Base-by-base conservation (phyloP, 2,888 invertebrate species). In the Vanessa cardui region DNA sequence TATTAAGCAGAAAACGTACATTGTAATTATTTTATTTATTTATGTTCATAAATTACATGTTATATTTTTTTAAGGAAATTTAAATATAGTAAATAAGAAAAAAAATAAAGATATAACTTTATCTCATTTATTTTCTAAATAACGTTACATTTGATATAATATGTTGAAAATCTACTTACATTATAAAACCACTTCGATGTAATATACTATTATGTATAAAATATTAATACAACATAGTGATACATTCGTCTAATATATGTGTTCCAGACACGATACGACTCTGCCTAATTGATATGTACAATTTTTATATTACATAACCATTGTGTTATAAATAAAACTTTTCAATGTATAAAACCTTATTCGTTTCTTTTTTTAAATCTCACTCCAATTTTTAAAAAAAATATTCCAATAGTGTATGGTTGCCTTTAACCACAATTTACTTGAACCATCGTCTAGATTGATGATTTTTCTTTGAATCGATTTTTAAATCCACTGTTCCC, bases 221-320 rank as follows among this genome's bases (percentile, higher is more conserved):
- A 62, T 58, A 66, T 12, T 12, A 60, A 9, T 59, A 56, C 47
- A 62, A 39, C 39, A 49, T 49, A 12, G 33, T 65, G 58, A 56
- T 58, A 58, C 64, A 52, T 58, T 39, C 61, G 20, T 67, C 64
- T 62, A 64, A 66, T 52, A 73, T 68, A 72, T 73, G 85, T 85
- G 85, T 84, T 76, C 84, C 84, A 83, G 83, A 85, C 84, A 84
- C 84, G 68, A 73, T 74, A 31, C 1, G 73, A 67, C 74, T 74
- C 75, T 44, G 70, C 70, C 69, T 74, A 72, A 73, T 74, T 81
- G 82, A 81, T 81, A 81, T 81, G 81, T 79, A 80, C 72, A 69
- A 46, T 64, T 39, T 60, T 68, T 62, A 59, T 63, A 45, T 63
- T 56, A 64, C 49, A 65, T 18, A 46, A 46, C 39, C 33, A 20